These are phyloP conservation scores for Rhinella marina DNA, from an alignment of 2,797 vertebrate genomes.

Conservation along the genomic window DNA sequence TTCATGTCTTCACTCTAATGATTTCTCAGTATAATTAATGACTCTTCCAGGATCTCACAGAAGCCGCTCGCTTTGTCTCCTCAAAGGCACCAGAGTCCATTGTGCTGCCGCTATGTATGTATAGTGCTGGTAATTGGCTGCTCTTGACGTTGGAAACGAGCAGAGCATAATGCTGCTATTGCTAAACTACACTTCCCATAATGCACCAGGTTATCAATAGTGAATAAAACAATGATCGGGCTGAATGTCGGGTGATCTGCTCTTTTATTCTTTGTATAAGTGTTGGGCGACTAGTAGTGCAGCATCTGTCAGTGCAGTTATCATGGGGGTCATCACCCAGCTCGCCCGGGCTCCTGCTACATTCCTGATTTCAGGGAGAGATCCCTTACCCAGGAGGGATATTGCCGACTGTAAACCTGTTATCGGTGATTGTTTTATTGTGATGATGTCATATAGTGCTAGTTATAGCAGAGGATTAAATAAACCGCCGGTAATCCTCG, in stretches of 20 bases:
- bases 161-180: background rate
- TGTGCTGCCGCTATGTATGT: slow-evolving; percentile 18
- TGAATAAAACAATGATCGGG: background rate
- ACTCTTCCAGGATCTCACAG: slow-evolving; percentile 25
- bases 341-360: background rate
- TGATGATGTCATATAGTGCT: background rate
- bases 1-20: slow-evolving; percentile 43
- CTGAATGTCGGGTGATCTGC: background rate
- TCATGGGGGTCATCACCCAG: no score
- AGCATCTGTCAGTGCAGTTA: background rate
- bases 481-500: background rate
- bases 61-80: slow-evolving; percentile 33
- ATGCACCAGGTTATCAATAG: background rate
- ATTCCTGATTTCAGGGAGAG: background rate
- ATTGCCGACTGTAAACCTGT: background rate
- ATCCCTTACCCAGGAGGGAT: background rate
- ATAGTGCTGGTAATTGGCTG: slow-evolving; percentile 27
- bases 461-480: background rate
- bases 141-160: background rate
- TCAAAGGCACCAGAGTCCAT: background rate
- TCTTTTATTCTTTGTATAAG: background rate
- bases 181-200: slow-evolving; percentile 12
- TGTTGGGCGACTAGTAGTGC: no score
- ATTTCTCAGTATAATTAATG: slow-evolving; percentile 47
- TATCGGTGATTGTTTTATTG: background rate